Evolutionary conservation across 2,797 vertebrate species (phyloP).

Genomic region (Stomatorhinus walkeri): DNA sequence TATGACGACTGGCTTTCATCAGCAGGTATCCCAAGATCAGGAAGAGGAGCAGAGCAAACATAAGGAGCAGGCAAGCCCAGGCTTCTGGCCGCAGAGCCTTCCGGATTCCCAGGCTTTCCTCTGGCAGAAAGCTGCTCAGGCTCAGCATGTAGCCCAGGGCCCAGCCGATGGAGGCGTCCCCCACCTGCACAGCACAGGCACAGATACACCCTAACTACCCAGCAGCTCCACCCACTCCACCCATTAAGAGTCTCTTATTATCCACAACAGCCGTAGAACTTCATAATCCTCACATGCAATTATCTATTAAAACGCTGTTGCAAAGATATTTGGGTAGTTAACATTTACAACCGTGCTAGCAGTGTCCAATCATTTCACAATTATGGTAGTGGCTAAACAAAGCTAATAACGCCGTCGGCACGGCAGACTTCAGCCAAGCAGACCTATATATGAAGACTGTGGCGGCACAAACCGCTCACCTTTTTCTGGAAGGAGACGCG

Average conservation of each 20-base stretch:
- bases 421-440: not conserved
- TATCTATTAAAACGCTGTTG: not conserved
- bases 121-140: constrained; percentile 69
- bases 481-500: constrained; percentile 65
- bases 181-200: constrained; percentile 51
- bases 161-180: constrained; percentile 70
- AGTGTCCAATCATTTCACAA: not conserved
- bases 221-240: not conserved
- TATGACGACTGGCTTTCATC: constrained; percentile 23
- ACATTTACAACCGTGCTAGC: not conserved
- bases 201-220: not conserved
- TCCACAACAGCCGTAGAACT: not conserved
- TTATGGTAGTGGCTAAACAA: not conserved
- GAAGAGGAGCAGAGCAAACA: constrained; percentile 37
- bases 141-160: constrained; percentile 77
- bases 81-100: constrained; percentile 42
- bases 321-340: not conserved
- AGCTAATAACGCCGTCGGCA: not conserved
- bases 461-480: constrained; percentile 40
- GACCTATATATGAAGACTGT: not conserved
- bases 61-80: constrained; percentile 37
- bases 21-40: constrained; percentile 29
- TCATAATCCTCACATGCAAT: not conserved
- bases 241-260: not conserved
- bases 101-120: constrained; percentile 51